Evolutionary conservation across 2,113 vertebrate species (phyloP).

Genomic region (Pagrus major): DNA sequence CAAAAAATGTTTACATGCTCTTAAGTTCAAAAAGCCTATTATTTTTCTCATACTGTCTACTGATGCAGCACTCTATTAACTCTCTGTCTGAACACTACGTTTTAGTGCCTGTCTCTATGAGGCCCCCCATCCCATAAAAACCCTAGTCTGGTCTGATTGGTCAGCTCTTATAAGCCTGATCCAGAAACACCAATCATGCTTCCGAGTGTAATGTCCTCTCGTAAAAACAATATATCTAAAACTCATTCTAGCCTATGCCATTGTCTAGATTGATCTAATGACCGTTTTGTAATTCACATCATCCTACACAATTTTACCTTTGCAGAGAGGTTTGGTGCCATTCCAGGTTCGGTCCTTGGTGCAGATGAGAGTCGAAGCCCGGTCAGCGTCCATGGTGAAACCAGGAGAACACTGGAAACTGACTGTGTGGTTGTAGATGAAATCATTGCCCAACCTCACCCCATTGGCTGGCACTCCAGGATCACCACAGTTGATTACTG

Average conservation of each 20-base stretch:
- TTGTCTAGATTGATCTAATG: neutral
- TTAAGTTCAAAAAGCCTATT: too few species aligned
- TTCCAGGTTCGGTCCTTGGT: slow-evolving; percentile 98
- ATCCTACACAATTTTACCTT: slow-evolving; percentile 82
- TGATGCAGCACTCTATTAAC: too few species aligned
- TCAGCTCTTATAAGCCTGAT: too few species aligned
- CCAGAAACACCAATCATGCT: too few species aligned
- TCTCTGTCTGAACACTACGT: too few species aligned
- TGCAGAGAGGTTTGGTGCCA: slow-evolving; percentile 92
- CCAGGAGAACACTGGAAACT: slow-evolving; percentile 93
- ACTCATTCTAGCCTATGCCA: neutral
- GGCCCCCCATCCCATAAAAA: too few species aligned
- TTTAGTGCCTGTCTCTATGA: too few species aligned
- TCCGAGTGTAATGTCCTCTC: neutral
- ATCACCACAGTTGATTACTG: slow-evolving; percentile 97
- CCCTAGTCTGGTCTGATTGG: too few species aligned
- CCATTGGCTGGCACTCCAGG: slow-evolving; percentile 95
- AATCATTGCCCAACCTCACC: slow-evolving; percentile 90
- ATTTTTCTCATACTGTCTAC: too few species aligned
- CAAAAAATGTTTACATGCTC: too few species aligned
- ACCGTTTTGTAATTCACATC: neutral
- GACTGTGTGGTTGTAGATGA: slow-evolving; percentile 89
- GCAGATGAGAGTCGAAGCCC: slow-evolving; percentile 90
- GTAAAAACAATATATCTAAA: neutral
- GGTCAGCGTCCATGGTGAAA: slow-evolving; percentile 92